These are phyloP conservation scores for Dorcus hopei DNA, from an alignment of 2,888 invertebrate genomes.

Conservation along the genomic window DNA sequence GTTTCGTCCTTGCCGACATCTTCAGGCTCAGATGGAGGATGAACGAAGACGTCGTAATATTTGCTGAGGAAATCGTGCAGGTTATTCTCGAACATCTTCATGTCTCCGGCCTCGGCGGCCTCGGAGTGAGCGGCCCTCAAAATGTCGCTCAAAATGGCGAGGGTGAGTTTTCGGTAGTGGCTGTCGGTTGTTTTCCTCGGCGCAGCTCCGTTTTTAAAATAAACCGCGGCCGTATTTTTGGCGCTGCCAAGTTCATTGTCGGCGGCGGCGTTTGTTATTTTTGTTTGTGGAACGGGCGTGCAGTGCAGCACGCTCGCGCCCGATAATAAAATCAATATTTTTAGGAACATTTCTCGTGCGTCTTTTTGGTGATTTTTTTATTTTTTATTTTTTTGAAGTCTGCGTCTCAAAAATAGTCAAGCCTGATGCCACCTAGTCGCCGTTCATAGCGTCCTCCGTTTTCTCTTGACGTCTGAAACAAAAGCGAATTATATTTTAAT, in stretches of 20 bases:
- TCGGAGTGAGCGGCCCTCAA: not conserved
- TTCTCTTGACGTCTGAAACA: no score
- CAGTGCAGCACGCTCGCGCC: not conserved
- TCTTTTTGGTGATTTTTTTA: not conserved
- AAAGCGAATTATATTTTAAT: no score
- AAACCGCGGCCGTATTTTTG: not conserved
- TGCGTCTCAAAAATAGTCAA: not conserved
- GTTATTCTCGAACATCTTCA: slow-evolving; percentile 17
- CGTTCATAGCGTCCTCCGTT: no score
- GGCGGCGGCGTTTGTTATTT: not conserved
- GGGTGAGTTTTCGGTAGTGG: not conserved
- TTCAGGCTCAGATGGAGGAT: not conserved
- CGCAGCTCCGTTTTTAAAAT: not conserved
- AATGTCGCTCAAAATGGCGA: not conserved
- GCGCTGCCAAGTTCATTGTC: not conserved
- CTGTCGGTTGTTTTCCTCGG: not conserved
- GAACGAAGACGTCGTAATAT: slow-evolving; percentile 22
- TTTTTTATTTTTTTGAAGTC: not conserved
- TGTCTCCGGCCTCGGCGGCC: not conserved
- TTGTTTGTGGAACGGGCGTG: not conserved
- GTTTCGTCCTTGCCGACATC: slow-evolving; percentile 1
- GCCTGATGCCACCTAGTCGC: no score
- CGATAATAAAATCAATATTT: not conserved
- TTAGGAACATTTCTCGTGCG: not conserved
- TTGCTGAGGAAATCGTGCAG: slow-evolving; percentile 21